A percentile compares a stretch with the other conserved stretches of the same genome.
Conservation (phyloP, 2,797 vertebrate species). For the Presbytis comata region DNA sequence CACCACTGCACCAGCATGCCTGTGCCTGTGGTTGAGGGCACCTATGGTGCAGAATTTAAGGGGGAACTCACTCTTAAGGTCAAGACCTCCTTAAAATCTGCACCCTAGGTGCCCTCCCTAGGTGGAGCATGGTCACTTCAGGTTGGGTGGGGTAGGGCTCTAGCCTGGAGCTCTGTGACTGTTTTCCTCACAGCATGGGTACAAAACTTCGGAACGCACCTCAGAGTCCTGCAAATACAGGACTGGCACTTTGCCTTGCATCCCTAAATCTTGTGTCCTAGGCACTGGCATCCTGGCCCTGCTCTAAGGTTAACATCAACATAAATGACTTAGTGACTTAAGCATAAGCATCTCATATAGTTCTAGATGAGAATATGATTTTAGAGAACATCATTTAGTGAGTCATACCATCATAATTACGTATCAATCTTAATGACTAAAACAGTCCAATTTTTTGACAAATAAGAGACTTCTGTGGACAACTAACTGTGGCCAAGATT, state of each 20-base stretch:
- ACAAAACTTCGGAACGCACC: neutral
- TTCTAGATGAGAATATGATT: neutral
- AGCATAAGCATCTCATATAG: neutral
- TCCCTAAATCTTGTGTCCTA: neutral
- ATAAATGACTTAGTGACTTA: conserved; percentile 2
- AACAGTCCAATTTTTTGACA: conserved; percentile 21
- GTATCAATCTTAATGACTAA: neutral
- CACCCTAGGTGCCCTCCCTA: neutral
- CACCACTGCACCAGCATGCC: neutral
- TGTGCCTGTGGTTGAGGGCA: neutral
- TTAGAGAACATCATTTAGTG: neutral
- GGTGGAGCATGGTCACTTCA: neutral
- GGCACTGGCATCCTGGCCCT: neutral
- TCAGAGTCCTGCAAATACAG: neutral
- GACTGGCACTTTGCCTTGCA: neutral
- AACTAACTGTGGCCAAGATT: neutral
- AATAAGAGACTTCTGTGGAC: conserved; percentile 15
- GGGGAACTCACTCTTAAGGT: neutral
- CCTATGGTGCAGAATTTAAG: neutral
- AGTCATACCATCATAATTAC: neutral
- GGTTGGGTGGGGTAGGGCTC: neutral
- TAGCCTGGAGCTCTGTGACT: neutral
- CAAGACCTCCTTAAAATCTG: neutral
- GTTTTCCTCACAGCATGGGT: neutral
- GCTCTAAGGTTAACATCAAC: conserved; percentile 1